Evolutionary conservation across 92 coral and sea anemone species (phyloP), one percentile per base, ranked within the genome.

Genomic region (Blastomussa wellsi): DNA sequence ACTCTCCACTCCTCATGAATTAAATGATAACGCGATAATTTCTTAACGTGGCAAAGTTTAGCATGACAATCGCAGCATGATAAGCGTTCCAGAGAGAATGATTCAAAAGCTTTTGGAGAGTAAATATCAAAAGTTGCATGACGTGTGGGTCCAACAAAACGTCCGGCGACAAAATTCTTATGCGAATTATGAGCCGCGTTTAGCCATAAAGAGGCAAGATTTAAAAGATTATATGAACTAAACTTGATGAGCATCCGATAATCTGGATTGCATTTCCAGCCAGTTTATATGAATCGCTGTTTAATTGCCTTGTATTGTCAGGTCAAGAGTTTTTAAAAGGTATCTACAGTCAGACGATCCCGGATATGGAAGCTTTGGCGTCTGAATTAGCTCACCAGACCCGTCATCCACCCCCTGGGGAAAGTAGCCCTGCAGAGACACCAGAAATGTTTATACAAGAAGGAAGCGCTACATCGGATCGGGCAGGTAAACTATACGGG

Each of bases 321-420:
- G 99, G 99, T 52, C 99, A 96, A 86, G 87, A 85, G 26, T 96
- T 96, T 80, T 94, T 96, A n/a, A 90, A 78, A 49, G 94, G 86
- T n/a, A 82, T 86, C 24, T 90, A 94, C 88, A 84, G 79, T 66
- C 92, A 85, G 67, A 84, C 53, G 53, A 65, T 88, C 47, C 98
- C 96, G 9, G 91, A 96, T 69, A 92, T 96, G 91, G 90, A 91
- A 39, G 76, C 85, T 13, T 88, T 96, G 52, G 89, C 98, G 37
- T 92, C 98, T 7, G 91, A 90, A 41, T 85, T 96, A 57, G 99
- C 98, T 15, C 81, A 93, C 57, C 96, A 95, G 48, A 90, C 98
- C 86, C 98, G 99, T 81, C 98, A 94, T 65, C 98, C 98, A 72
- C 95, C 98, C 91, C 98, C 98, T 68, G 98, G 95, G 53, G 93